Evolutionary conservation across 2,113 vertebrate genomes (phyloP).

Genomic region (Macroglossus sobrinus): DNA sequence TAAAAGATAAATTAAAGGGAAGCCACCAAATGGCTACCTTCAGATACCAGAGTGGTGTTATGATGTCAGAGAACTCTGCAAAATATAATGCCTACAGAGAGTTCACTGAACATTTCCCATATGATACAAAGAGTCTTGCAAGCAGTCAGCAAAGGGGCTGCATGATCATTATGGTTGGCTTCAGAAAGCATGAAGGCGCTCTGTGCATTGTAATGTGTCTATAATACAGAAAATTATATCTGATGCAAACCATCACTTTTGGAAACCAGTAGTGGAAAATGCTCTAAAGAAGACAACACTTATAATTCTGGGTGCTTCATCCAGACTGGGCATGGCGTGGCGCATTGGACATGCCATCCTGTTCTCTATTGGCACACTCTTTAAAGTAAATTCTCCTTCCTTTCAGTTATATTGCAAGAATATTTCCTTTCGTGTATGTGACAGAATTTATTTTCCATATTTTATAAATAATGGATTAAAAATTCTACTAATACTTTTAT

Average conservation of each 20-base stretch:
- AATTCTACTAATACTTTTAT: neutral
- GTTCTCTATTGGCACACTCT: neutral
- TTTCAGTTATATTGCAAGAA: neutral
- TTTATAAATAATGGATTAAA: neutral
- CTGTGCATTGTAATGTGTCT: neutral
- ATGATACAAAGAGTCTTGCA: neutral
- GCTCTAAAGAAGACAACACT: neutral
- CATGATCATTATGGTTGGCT: slow-evolving; percentile 24
- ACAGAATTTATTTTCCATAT: neutral
- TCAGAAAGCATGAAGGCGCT: neutral
- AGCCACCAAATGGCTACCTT: slow-evolving; percentile 68
- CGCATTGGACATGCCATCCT: neutral
- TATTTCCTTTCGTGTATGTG: neutral
- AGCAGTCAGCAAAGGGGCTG: neutral
- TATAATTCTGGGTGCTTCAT: neutral
- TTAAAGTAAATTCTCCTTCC: neutral
- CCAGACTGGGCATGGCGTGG: neutral
- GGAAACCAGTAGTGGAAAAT: slow-evolving; percentile 38
- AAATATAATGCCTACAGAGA: slow-evolving; percentile 34
- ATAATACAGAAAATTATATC: slow-evolving; percentile 54
- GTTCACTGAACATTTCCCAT: slow-evolving; percentile 20
- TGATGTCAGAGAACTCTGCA: slow-evolving; percentile 45
- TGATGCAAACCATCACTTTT: neutral
- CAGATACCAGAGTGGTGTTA: neutral
- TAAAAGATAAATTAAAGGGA: slow-evolving; percentile 71